Evolutionary conservation across 64 coral and sea anemone genomes (phyloP).

Genomic region (Montipora cactus): DNA sequence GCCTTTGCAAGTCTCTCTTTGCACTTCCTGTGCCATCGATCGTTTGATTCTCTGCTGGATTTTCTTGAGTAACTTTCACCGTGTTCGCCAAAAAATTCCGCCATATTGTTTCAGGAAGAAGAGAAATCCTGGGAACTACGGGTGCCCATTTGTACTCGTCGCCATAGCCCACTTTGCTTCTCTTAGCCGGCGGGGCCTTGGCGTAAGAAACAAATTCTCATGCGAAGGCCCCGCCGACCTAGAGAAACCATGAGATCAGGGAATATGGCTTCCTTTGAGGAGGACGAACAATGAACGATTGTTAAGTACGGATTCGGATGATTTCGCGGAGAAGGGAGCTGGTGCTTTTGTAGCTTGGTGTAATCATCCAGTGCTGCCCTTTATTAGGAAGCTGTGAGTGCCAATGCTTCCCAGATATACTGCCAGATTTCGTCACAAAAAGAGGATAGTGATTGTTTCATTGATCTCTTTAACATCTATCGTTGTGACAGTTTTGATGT

Average conservation of each 20-base stretch:
- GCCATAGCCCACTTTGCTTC: too few species aligned
- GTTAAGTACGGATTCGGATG: background rate
- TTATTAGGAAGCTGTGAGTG: background rate
- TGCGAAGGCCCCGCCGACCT: too few species aligned
- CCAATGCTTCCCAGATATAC: background rate
- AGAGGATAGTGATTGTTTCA: background rate
- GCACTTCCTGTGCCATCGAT: constrained; percentile 25
- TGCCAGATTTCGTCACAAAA: background rate
- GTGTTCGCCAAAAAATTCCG: constrained; percentile 24
- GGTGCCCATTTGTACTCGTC: background rate
- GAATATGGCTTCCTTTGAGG: too few species aligned
- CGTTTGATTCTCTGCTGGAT: background rate
- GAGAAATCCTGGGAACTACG: background rate
- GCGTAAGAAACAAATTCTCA: too few species aligned
- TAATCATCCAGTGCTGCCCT: background rate
- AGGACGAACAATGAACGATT: background rate
- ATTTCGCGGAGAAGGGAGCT: background rate
- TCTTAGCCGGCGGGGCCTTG: too few species aligned
- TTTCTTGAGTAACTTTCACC: constrained; percentile 25
- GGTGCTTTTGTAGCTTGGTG: background rate
- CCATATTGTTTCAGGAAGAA: constrained; percentile 10
- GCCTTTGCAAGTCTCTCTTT: constrained; percentile 30
- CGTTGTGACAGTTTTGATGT: constrained; percentile 4
- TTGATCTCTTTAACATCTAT: background rate
- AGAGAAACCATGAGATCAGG: too few species aligned